These are phyloP conservation scores for Brachyptera putata DNA, from an alignment of 2,888 invertebrate genomes.

Conservation along the genomic window DNA sequence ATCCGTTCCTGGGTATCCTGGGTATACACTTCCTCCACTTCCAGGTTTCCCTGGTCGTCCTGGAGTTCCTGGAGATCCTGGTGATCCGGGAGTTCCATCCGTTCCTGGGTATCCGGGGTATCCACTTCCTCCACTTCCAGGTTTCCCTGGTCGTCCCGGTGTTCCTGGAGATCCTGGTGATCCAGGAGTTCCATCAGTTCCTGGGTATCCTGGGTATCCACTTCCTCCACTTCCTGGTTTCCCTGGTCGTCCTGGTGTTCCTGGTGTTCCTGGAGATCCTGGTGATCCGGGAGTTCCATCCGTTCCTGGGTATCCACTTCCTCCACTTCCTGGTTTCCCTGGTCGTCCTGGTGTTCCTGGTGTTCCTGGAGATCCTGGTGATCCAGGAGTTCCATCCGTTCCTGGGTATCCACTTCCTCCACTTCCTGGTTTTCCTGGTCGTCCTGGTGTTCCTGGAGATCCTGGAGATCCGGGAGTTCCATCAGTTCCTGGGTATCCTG, in stretches of 20 bases:
- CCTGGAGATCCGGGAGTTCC: conserved; percentile 39
- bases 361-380: conserved; percentile 33
- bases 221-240: conserved; percentile 41
- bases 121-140: conserved; percentile 38
- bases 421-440: conserved; percentile 37
- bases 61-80: conserved; percentile 37
- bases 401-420: conserved; percentile 36
- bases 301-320: conserved; percentile 38
- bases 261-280: conserved; percentile 32
- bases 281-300: conserved; percentile 37
- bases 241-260: conserved; percentile 39
- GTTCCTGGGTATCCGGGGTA: conserved; percentile 37
- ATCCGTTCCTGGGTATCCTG: conserved; percentile 27
- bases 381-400: conserved; percentile 33
- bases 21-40: conserved; percentile 38
- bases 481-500: conserved; percentile 34
- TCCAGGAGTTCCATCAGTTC: conserved; percentile 17
- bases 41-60: conserved; percentile 32
- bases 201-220: conserved; percentile 8
- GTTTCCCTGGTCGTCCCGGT: conserved; percentile 36
- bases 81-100: conserved; percentile 32
- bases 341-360: conserved; percentile 33
- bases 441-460: conserved; percentile 22
- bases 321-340: conserved; percentile 31
- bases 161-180: conserved; percentile 40